Conservation (phyloP, 2,113 vertebrate species). For the Hypocryptadius cinnamomeus region DNA sequence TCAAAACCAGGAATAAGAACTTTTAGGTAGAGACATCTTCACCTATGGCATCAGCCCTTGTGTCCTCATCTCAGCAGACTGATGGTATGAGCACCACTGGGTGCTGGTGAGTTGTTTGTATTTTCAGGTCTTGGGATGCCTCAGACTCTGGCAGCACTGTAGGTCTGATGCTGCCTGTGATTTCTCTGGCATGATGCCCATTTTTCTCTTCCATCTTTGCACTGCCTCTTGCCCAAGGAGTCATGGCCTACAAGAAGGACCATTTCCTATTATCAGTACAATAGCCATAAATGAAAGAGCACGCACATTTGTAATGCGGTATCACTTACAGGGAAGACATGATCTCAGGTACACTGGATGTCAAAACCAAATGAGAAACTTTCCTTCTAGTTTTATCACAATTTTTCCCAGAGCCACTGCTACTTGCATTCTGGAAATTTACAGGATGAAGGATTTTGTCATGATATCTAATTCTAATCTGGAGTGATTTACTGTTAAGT, state of each 20-base stretch:
- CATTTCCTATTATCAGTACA: background rate
- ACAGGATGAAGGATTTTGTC: constrained; percentile 33
- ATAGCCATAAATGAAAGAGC: background rate
- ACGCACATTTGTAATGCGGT: background rate
- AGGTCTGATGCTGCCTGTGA: background rate
- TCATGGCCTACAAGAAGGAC: background rate
- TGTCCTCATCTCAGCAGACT: background rate
- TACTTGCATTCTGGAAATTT: constrained; percentile 33
- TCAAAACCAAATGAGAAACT: constrained; percentile 22
- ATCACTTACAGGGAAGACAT: background rate
- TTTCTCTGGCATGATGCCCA: background rate
- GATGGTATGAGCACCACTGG: background rate
- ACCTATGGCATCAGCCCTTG: background rate
- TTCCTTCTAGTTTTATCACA: constrained; percentile 20
- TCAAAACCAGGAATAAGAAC: background rate
- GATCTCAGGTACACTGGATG: background rate
- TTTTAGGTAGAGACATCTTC: background rate
- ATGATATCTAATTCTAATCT: constrained; percentile 55
- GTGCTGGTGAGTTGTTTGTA: background rate
- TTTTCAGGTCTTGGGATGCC: background rate
- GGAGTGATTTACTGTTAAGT: constrained; percentile 50
- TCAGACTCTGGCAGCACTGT: background rate
- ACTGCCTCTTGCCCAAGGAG: background rate
- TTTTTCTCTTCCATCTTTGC: background rate
- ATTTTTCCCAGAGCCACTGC: background rate